Base-by-base conservation (phyloP, 2,113 vertebrate genomes). In the Thamnaconus septentrionalis region DNA sequence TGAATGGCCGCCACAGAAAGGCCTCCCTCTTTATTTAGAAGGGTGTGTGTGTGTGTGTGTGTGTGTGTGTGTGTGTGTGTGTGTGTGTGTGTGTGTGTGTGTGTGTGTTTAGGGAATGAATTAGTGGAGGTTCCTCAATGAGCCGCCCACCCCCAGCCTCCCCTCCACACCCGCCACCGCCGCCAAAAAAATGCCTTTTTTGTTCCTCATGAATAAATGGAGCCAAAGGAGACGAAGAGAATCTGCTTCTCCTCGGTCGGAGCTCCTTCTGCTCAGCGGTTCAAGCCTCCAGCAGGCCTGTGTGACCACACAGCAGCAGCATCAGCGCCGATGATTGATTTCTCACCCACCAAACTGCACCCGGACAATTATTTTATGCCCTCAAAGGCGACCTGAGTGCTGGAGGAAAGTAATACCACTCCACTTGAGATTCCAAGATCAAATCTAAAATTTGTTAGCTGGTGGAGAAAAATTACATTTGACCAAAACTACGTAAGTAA, bases 1-100 rank as follows among this genome's bases (percentile, higher is more conserved):
- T 70, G 73, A 76, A 66, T 61, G 64, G n/a, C 1, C 54, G 51
- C 42, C 59, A 61, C 61, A 43, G 57, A 61, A 75, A 11, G 56
- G 66, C 42, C 59, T 55, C 47, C 55, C 56, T 64, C 67, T 66
- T 60, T 73, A 69, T 58, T 70, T 12, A 31, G 49, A n/a, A 4
- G 7, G 42, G 56, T 66, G 64, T 65, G 66, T 49, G 69, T 63
- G 74, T 7, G 8, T 11, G 12, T 18, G 42, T 5, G 5, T 40
- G 9, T 39, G 43, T 59, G 39, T 10, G 18, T 31, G 18, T 31
- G 18, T 31, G 2, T 43, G n/a, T n/a, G 56, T 66, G 64, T 65
- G 66, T 49, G 69, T 63, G 74, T 7, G 8, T 11, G 12, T 18
- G 42, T 5, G 5, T 40, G 9, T 39, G 43, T 59, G 39, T 10